Base-by-base conservation (phyloP, 2,888 invertebrate species). In the Dastarcus helophoroides region DNA sequence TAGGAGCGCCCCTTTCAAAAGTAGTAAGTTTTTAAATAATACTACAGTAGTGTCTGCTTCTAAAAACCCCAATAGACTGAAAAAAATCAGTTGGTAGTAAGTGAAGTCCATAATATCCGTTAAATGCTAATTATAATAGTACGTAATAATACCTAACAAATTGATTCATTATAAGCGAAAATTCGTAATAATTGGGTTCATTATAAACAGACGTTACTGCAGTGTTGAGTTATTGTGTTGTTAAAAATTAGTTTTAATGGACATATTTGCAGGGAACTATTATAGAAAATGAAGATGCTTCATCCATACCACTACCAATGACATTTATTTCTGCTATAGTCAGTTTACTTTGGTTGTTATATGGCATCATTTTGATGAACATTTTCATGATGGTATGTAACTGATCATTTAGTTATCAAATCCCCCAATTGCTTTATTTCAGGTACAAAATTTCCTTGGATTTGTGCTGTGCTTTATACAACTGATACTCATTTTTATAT, bases 231-330 rank as follows among this genome's bases (percentile, higher is more conserved):
- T n/a, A n/a, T n/a, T n/a, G n/a, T n/a, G n/a, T n/a, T n/a, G n/a
- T n/a, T n/a, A n/a, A n/a, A n/a, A n/a, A n/a, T n/a, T n/a, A n/a
- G n/a, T n/a, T n/a, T n/a, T n/a, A n/a, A n/a, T n/a, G n/a, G n/a
- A n/a, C n/a, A n/a, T n/a, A n/a, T 32, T 65, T 66, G 31, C 66
- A 88, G 88, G 68, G 69, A 43, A 69, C 79, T 33, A 80, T 94
- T 32, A 73, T 93, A 16, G 67, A 65, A 50, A 80, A 79, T 9
- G 76, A 83, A 62, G 86, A 82, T 56, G 85, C 90, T 0, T 85
- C 80, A 38, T 76, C 77, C 19, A 67, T 95, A 60, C 91, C 93
- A 4, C 85, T 93, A 56, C 85, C 89, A 5, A 68, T 94, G 35
- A 89, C 90, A 48, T 60, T 85, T 16, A 79, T 82, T 42, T 89